phyloP scores from a whole-genome alignment of 2,797 vertebrate genomes.

The Spondyliosoma cantharus region DNA sequence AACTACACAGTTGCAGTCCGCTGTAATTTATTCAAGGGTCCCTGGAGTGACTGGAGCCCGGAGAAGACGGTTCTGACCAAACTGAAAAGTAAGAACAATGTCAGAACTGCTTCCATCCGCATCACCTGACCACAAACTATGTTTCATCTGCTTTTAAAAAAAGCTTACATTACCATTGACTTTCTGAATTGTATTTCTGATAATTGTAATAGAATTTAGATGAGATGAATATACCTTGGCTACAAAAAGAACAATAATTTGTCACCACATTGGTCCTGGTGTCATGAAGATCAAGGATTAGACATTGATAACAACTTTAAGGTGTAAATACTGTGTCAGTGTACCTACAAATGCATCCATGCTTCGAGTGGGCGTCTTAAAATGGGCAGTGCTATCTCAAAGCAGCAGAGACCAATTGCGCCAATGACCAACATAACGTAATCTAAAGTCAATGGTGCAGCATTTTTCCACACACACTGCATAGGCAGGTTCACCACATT shows the following conservation, averaged over 20 bases:
- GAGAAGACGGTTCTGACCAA: constrained; percentile 51
- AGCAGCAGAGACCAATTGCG: too few species aligned
- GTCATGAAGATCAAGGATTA: too few species aligned
- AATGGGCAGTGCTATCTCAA: too few species aligned
- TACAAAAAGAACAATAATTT: not conserved
- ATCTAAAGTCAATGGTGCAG: too few species aligned
- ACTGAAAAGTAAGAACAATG: constrained; percentile 64
- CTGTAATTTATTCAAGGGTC: constrained; percentile 53
- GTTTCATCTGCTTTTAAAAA: not conserved
- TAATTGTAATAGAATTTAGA: not conserved
- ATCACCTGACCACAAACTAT: not conserved
- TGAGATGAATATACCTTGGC: not conserved
- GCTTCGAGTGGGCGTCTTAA: too few species aligned
- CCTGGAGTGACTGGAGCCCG: constrained; percentile 77
- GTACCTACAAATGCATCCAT: not conserved
- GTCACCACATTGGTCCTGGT: too few species aligned
- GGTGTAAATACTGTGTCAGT: not conserved
- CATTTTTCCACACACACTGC: too few species aligned
- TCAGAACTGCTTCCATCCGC: not conserved
- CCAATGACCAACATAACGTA: too few species aligned
- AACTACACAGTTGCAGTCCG: constrained; percentile 67
- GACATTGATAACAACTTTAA: too few species aligned
- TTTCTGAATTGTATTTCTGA: not conserved
- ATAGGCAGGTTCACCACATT: too few species aligned
- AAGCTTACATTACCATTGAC: not conserved